Evolutionary conservation across 2,797 vertebrate genomes (phyloP).

Genomic region (Salarias fasciatus): DNA sequence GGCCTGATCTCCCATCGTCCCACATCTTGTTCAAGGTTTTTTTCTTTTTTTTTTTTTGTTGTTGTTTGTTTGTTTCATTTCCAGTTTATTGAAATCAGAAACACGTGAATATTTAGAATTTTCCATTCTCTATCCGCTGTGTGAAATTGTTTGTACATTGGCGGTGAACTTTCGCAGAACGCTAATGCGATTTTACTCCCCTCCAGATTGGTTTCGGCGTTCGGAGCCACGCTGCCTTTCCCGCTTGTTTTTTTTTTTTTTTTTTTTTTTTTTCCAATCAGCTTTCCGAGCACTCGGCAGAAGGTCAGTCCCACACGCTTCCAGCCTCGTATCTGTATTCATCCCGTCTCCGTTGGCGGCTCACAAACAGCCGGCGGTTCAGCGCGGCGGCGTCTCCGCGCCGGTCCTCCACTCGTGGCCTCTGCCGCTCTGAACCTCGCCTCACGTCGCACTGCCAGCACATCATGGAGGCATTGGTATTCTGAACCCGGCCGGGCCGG

Average conservation of each 20-base stretch:
- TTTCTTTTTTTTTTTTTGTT: too few relatives aligned
- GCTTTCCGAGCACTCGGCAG: constrained; percentile 34
- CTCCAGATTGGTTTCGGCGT: background rate
- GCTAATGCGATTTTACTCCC: constrained; percentile 3
- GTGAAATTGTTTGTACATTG: constrained; percentile 3
- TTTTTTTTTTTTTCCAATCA: constrained; percentile 7
- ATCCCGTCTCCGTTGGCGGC: constrained; percentile 49
- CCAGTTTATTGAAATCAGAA: background rate
- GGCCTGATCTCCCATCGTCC: background rate
- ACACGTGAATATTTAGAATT: background rate
- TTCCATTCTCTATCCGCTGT: background rate
- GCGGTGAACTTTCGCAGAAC: background rate
- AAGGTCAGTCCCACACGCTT: constrained; percentile 37
- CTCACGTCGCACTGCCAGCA: constrained; percentile 2
- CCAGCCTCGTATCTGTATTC: constrained; percentile 51
- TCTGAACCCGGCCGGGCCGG: constrained; percentile 23
- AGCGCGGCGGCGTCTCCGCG: constrained; percentile 22
- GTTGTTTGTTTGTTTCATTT: too few relatives aligned
- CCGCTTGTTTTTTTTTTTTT: background rate
- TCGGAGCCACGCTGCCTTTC: constrained; percentile 11
- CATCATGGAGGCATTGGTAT: constrained; percentile 33
- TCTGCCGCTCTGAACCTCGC: constrained; percentile 2
- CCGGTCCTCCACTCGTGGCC: constrained; percentile 20
- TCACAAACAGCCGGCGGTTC: constrained; percentile 40
- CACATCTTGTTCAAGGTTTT: background rate